Evolutionary conservation across 2,797 vertebrate genomes (phyloP).

Genomic region (Atherinosoma microstoma): DNA sequence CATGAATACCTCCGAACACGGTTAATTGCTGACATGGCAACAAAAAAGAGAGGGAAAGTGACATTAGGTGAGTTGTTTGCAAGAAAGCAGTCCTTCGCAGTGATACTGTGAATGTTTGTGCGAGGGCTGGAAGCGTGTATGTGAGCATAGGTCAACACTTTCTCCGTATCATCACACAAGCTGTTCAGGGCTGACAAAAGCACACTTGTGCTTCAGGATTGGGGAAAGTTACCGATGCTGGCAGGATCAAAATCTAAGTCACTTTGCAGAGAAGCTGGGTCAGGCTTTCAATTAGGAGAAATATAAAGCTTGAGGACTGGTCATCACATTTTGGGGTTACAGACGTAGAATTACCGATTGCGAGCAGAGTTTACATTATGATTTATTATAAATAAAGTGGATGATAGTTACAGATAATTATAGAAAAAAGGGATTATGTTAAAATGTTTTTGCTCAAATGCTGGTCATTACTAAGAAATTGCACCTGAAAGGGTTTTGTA

Average conservation of each 20-base stretch:
- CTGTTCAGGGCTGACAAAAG: constrained; percentile 61
- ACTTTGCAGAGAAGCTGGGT: constrained; percentile 41
- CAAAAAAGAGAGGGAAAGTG: constrained; percentile 55
- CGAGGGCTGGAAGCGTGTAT: constrained; percentile 14
- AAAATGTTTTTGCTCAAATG: too few species aligned
- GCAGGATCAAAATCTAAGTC: constrained; percentile 67
- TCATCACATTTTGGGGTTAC: constrained; percentile 20
- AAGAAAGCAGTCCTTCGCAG: constrained; percentile 41
- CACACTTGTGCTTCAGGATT: constrained; percentile 59
- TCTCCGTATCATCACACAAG: constrained; percentile 49
- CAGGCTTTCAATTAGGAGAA: constrained; percentile 30
- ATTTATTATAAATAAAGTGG: background rate
- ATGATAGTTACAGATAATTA: background rate
- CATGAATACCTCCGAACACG: constrained; percentile 55
- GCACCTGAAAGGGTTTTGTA: too few species aligned
- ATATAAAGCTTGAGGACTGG: constrained; percentile 19
- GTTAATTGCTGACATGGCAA: constrained; percentile 71
- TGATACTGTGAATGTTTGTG: constrained; percentile 52
- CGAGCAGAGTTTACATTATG: background rate
- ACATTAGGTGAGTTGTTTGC: constrained; percentile 57
- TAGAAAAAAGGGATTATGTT: too few species aligned
- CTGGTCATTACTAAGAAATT: too few species aligned
- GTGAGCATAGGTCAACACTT: constrained; percentile 52
- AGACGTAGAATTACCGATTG: background rate
- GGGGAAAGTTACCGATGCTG: constrained; percentile 64